Conservation (phyloP, 1,140 invertebrate genomes). For the Aphelinus certus region DNA sequence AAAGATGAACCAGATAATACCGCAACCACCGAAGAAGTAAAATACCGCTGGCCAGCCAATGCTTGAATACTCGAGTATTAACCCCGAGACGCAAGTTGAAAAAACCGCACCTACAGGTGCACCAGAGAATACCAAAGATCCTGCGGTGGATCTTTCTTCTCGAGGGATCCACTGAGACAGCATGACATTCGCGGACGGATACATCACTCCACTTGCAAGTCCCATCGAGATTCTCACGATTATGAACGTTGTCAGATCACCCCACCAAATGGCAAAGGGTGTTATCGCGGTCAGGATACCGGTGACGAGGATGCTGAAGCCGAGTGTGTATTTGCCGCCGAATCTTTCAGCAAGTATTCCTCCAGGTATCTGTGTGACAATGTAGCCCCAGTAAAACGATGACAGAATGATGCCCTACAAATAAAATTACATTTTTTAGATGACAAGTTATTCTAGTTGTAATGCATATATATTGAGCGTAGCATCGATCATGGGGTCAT, state of each 20-base stretch:
- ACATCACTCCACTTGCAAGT: background rate
- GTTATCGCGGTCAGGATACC: background rate
- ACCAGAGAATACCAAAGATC: conserved; percentile 74
- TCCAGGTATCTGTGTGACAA: conserved; percentile 72
- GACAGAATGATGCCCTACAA: conserved; percentile 67
- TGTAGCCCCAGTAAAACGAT: conserved; percentile 74
- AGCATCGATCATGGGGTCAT: too few relatives aligned
- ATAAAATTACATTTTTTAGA: too few relatives aligned
- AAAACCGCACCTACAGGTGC: conserved; percentile 59
- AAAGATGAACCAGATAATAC: conserved; percentile 55
- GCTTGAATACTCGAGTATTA: conserved; percentile 70
- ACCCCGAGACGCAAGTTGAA: conserved; percentile 70
- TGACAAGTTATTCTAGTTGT: too few relatives aligned
- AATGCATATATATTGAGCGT: too few relatives aligned
- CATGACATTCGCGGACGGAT: conserved; percentile 47
- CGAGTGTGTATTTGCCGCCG: conserved; percentile 68
- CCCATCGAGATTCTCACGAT: background rate
- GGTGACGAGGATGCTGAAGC: conserved; percentile 22
- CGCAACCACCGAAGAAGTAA: conserved; percentile 18
- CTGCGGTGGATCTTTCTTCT: conserved; percentile 73
- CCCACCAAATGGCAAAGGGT: background rate
- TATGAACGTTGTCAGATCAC: background rate
- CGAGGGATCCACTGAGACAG: conserved; percentile 76
- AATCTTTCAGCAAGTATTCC: conserved; percentile 70
- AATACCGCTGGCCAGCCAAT: conserved; percentile 25